These are phyloP conservation scores for Lepidurus couesii DNA, from an alignment of 1,140 invertebrate species.

Conservation along the genomic window DNA sequence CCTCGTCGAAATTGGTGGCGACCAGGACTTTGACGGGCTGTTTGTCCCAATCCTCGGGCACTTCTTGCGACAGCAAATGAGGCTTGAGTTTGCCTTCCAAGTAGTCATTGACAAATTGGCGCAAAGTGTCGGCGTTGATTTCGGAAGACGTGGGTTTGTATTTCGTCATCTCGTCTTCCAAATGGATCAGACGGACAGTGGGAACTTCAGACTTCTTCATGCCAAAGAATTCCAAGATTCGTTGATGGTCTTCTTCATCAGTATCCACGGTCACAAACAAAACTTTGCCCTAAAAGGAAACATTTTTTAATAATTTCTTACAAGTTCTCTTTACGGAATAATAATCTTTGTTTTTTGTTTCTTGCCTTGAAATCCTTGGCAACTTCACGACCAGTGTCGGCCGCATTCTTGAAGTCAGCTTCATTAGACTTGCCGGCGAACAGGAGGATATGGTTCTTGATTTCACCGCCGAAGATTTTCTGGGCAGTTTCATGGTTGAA, in stretches of 20 bases:
- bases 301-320: too few relatives aligned
- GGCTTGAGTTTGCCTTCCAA: conserved; percentile 88
- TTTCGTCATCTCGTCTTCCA: conserved; percentile 98
- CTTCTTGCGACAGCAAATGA: conserved; percentile 85
- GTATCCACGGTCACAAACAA: conserved; percentile 94
- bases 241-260: conserved; percentile 89
- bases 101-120: conserved; percentile 79
- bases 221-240: conserved; percentile 99
- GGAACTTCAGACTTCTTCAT: conserved; percentile 90
- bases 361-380: conserved; percentile 86
- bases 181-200: conserved; percentile 81
- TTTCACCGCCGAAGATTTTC: conserved; percentile 93
- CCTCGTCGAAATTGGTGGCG: conserved; percentile 90
- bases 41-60: conserved; percentile 97
- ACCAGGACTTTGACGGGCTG: conserved; percentile 90
- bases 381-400: conserved; percentile 66
- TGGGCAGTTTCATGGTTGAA: conserved; percentile 94
- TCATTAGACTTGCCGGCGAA: conserved; percentile 83
- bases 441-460: conserved; percentile 91
- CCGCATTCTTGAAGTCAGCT: conserved; percentile 54
- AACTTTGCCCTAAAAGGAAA: conserved; percentile 47
- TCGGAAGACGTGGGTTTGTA: conserved; percentile 82
- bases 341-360: too few relatives aligned
- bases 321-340: too few relatives aligned
- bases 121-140: conserved; percentile 67